phyloP scores from a whole-genome alignment of 2,888 invertebrate species.

The Andrena hattorfiana region DNA sequence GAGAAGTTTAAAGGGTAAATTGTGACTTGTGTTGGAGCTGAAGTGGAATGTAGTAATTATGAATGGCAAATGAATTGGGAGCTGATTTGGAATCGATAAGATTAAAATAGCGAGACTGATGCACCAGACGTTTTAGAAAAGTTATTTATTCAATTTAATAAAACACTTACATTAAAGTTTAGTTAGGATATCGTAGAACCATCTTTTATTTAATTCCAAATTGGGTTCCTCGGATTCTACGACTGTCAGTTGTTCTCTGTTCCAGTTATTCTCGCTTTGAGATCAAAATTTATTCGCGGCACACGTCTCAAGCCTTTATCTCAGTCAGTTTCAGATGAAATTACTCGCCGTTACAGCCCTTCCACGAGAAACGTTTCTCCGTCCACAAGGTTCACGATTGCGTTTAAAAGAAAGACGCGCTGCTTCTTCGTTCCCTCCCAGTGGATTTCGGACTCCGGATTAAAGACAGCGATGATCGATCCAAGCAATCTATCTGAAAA shows the following conservation, averaged over 20 bases:
- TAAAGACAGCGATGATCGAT: constrained; percentile 17
- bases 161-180: constrained; percentile 4
- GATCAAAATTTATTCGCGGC: not conserved
- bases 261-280: not conserved
- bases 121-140: too few relatives aligned
- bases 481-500: not conserved
- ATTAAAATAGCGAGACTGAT: too few relatives aligned
- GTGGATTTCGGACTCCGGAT: constrained; percentile 19
- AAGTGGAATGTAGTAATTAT: too few relatives aligned
- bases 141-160: constrained; percentile 7
- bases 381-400: not conserved
- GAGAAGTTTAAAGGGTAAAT: too few relatives aligned
- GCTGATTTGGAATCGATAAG: too few relatives aligned
- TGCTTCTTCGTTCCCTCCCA: not conserved
- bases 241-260: not conserved
- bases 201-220: not conserved
- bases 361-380: not conserved
- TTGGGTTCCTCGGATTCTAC: not conserved
- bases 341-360: not conserved
- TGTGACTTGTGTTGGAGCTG: too few relatives aligned
- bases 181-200: too few relatives aligned
- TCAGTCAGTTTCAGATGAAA: not conserved
- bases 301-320: not conserved
- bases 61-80: too few relatives aligned
- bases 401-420: not conserved